Percentiles rank a stretch among this genome's conserved stretches.
Conservation (phyloP, 1,140 invertebrate genomes). For the Anastrepha obliqua region DNA sequence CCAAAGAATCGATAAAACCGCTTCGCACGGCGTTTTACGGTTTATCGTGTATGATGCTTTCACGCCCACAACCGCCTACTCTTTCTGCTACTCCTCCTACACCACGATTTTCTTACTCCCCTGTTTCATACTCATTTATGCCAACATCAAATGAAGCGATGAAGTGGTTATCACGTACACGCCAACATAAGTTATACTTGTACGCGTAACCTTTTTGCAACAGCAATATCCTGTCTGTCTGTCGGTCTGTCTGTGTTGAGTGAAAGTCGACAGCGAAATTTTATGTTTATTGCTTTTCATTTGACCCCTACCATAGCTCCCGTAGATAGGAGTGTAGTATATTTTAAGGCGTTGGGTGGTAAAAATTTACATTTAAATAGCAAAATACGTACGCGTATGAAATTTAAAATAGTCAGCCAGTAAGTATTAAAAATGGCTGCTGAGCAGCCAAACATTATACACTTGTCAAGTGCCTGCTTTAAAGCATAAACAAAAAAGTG, state of each 20-base stretch:
- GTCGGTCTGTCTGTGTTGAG: not conserved
- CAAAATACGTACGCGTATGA: not conserved
- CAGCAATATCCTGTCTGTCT: constrained; percentile 2
- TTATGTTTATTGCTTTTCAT: constrained; percentile 43
- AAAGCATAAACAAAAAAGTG: not conserved
- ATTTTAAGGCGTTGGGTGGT: not conserved
- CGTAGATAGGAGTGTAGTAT: constrained; percentile 6
- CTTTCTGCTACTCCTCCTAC: not conserved
- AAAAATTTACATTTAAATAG: constrained; percentile 47
- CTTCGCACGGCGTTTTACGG: not conserved
- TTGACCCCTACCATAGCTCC: not conserved
- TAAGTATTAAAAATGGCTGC: not conserved
- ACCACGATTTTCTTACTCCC: not conserved
- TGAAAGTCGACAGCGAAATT: constrained; percentile 37
- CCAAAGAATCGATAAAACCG: not conserved
- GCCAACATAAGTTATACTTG: constrained; percentile 52
- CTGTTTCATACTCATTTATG: not conserved
- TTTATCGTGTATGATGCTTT: not conserved
- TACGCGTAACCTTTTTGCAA: not conserved
- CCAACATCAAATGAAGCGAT: constrained; percentile 43
- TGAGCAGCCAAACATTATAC: too few species aligned
- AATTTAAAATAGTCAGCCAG: constrained; percentile 39
- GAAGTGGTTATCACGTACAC: constrained; percentile 55
- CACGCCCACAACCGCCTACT: not conserved
- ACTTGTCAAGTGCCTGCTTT: not conserved